Base-by-base conservation (phyloP, 2,888 invertebrate species). In the Willowsia nigromaculata region DNA sequence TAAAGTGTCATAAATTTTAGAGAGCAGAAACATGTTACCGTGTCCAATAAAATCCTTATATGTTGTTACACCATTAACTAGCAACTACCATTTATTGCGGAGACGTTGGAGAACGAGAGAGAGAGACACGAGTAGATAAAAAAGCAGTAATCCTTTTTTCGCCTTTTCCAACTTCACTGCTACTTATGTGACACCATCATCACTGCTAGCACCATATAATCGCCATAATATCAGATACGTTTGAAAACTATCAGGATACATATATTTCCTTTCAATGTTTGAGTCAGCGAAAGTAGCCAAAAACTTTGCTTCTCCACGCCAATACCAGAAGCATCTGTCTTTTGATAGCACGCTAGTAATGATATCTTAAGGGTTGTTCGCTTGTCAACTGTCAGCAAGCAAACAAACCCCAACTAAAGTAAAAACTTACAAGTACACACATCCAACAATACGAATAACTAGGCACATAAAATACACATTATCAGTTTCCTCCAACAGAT, bases 1-100 rank as follows among this genome's bases (percentile, higher is more conserved):
- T 89, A 89, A 89, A 89, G 89, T 85, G 89, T 89, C 89, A 89
- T 89, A 89, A 89, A 89, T 89, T 89, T 89, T 85, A 89, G 89
- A 89, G 89, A 85, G 89, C 56, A 85, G 89, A 85, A 89, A 89
- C 89, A 89, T 89, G 89, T 89, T 89, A 89, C 85, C 89, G 89
- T 85, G 89, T 89, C 89, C 85, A 89, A 89, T 89, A 89, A 89
- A 89, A 89, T 85, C 89, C 89, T 89, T 89, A 89, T 89, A 89
- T 82, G 89, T 89, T 89, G 89, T 82, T 82, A 80, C 80, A n/a
- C 85, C 89, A 89, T 89, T 89, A 89, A 89, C 89, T 89, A 74
- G 81, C 43, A 71, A 81, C 40, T 56, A 40, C 74, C 85, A 82
- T 89, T 89, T 89, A 89, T 81, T 89, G 81, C 59, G 11, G 33